phyloP scores from a whole-genome alignment of 2,888 invertebrate genomes.

The Bhutanitis thaidina region DNA sequence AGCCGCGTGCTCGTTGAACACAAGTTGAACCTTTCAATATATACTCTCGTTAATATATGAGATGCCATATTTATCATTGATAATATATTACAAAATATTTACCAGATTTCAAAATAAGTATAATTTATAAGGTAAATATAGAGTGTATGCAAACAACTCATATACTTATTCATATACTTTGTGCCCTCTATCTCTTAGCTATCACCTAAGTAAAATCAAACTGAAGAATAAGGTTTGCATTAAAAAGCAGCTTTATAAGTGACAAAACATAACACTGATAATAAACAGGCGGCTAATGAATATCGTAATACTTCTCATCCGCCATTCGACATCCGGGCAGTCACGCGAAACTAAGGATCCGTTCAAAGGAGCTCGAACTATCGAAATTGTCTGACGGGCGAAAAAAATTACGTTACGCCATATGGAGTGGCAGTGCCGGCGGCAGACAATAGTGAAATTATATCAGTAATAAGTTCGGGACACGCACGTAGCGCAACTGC shows the following conservation, averaged over 20 bases:
- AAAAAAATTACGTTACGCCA: conserved; percentile 71
- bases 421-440: conserved; percentile 64
- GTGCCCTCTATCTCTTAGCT: no score
- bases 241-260: neutral
- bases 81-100: no score
- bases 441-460: conserved; percentile 77
- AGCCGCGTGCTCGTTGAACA: no score
- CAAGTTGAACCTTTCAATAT: no score
- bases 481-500: conserved; percentile 72
- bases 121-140: no score
- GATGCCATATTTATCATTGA: no score
- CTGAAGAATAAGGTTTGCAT: no score
- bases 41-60: no score
- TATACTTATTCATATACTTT: no score
- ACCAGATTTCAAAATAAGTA: no score
- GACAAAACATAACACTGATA: conserved; percentile 11
- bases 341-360: conserved; percentile 64
- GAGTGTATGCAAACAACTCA: no score
- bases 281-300: conserved; percentile 37
- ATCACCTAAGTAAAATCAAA: no score
- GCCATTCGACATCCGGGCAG: conserved; percentile 38
- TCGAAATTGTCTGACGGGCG: conserved; percentile 59
- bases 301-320: conserved; percentile 55
- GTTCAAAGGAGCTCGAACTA: conserved; percentile 45
- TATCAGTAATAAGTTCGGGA: conserved; percentile 70